phyloP scores from a whole-genome alignment of 2,797 vertebrate genomes.

The Acipenser oxyrinchus region DNA sequence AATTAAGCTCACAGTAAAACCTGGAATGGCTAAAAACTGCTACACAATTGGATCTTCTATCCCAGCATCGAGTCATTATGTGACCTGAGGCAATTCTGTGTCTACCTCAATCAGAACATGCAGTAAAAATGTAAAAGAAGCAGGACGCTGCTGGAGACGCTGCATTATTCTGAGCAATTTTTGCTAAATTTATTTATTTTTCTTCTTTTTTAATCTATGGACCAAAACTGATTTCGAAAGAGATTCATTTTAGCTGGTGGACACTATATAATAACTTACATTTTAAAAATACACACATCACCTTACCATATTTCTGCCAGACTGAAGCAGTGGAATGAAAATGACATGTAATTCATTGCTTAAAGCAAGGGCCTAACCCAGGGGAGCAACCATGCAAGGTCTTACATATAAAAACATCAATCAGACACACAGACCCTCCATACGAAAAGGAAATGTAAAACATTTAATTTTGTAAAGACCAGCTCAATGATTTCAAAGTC shows the following conservation, averaged over 20 bases:
- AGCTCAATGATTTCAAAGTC: too few species aligned
- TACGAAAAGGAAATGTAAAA: slow-evolving; percentile 33
- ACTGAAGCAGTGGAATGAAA: slow-evolving; percentile 54
- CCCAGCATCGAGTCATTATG: too few species aligned
- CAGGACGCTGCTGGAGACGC: too few species aligned
- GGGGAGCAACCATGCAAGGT: slow-evolving; percentile 56
- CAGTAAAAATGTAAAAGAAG: too few species aligned
- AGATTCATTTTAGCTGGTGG: slow-evolving; percentile 60
- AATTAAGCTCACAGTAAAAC: too few species aligned
- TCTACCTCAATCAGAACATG: too few species aligned
- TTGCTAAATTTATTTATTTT: too few species aligned
- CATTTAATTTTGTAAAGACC: slow-evolving; percentile 16
- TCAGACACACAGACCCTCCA: slow-evolving; percentile 49
- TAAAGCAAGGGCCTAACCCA: slow-evolving; percentile 48
- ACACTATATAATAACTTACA: slow-evolving; percentile 71
- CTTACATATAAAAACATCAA: slow-evolving; percentile 73
- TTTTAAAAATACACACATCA: slow-evolving; percentile 55
- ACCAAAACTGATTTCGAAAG: slow-evolving; percentile 28
- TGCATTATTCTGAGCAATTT: too few species aligned
- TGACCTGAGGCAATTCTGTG: too few species aligned
- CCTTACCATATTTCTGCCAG: slow-evolving; percentile 69
- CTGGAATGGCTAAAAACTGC: too few species aligned
- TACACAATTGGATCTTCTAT: too few species aligned
- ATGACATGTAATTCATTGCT: slow-evolving; percentile 69
- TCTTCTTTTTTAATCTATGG: too few species aligned